Conservation (phyloP, 2,113 vertebrate genomes). For the Brachyistius frenatus region DNA sequence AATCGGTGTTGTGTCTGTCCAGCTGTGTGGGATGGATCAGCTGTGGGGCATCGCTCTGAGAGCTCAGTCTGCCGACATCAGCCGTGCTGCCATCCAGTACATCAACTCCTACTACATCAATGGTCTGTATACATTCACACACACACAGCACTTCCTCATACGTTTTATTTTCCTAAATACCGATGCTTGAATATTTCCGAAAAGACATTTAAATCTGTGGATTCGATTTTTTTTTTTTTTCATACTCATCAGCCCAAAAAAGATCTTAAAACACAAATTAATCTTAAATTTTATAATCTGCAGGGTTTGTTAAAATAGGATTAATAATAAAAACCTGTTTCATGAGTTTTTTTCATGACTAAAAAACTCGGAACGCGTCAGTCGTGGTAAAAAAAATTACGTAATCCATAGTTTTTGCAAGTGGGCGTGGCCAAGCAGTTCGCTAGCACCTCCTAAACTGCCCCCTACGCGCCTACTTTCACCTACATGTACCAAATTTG, state of each 20-base stretch:
- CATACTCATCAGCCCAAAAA: not conserved
- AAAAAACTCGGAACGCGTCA: too few relatives aligned
- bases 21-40: slow-evolving; percentile 99
- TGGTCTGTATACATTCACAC: slow-evolving; percentile 80
- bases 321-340: too few relatives aligned
- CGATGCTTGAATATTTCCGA: not conserved
- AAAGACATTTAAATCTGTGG: not conserved
- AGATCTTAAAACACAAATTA: not conserved
- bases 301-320: too few relatives aligned
- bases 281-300: not conserved
- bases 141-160: not conserved
- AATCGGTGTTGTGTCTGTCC: slow-evolving; percentile 25
- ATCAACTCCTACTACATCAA: slow-evolving; percentile 99
- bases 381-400: too few relatives aligned
- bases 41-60: slow-evolving; percentile 98
- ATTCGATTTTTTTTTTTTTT: not conserved
- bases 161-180: not conserved
- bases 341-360: too few relatives aligned
- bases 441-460: too few relatives aligned
- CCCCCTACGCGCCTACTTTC: too few relatives aligned
- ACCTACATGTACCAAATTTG: too few relatives aligned
- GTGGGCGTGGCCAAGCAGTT: not conserved
- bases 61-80: slow-evolving; percentile 97
- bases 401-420: too few relatives aligned
- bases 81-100: slow-evolving; percentile 98